Evolutionary conservation across 1,140 invertebrate species (phyloP).

Genomic region (Eriosoma lanigerum): DNA sequence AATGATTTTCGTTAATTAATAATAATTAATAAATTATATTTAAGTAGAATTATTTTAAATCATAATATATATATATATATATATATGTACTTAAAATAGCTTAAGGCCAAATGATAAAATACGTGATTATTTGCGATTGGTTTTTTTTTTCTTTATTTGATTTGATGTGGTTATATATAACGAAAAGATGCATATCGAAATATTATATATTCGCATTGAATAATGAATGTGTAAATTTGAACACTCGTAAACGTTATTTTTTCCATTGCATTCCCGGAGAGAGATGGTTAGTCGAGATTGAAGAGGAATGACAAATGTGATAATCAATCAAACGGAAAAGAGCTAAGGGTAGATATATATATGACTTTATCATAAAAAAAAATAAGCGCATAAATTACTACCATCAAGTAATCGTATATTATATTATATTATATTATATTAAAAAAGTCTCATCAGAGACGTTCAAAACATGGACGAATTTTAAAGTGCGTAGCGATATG

Average conservation of each 20-base stretch:
- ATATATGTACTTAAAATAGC: too few relatives aligned
- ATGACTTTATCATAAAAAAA: slow-evolving; percentile 14
- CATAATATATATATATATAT: too few relatives aligned
- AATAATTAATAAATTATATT: too few relatives aligned
- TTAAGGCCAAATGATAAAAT: too few relatives aligned
- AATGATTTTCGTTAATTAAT: too few relatives aligned
- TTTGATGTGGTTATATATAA: slow-evolving; percentile 12
- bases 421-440: not conserved
- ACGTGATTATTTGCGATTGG: not conserved
- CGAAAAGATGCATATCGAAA: slow-evolving; percentile 26
- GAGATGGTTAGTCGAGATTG: slow-evolving; percentile 22
- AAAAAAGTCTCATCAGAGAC: not conserved
- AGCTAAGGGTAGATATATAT: not conserved
- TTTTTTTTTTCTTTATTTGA: not conserved
- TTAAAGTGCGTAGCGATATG: not conserved
- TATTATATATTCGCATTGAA: slow-evolving; percentile 17
- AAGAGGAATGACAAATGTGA: slow-evolving; percentile 35
- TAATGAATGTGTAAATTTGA: slow-evolving; percentile 25
- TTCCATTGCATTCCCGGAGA: not conserved
- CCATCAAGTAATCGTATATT: not conserved
- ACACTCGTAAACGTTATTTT: slow-evolving; percentile 33
- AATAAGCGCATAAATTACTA: slow-evolving; percentile 3
- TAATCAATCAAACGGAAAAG: slow-evolving; percentile 32
- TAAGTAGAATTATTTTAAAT: too few relatives aligned
- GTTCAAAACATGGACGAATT: not conserved